phyloP scores from a whole-genome alignment of 2,797 vertebrate species.

The Furcifer pardalis region DNA sequence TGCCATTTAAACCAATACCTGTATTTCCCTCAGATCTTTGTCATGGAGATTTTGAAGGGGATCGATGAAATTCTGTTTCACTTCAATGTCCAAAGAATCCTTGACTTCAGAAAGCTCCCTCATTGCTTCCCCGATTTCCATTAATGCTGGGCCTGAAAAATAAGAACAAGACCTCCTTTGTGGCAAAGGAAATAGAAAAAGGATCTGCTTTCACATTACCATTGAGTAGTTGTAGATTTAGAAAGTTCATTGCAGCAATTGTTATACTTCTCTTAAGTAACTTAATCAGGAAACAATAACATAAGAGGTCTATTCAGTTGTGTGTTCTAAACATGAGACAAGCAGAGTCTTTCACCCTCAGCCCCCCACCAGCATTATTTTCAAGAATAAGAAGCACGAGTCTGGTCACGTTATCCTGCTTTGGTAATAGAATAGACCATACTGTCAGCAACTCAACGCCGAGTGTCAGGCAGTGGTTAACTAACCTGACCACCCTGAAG shows the following conservation, averaged over 20 bases:
- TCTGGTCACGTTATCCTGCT: too few relatives aligned
- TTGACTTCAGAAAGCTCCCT: constrained; percentile 95
- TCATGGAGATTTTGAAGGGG: constrained; percentile 96
- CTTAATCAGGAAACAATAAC: not conserved
- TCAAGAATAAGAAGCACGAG: too few relatives aligned
- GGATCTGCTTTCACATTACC: not conserved
- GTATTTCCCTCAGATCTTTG: constrained; percentile 97
- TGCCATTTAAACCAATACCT: constrained; percentile 74
- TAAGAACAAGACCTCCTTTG: constrained; percentile 9
- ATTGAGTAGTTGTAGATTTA: not conserved
- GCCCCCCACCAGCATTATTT: too few relatives aligned
- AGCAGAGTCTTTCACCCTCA: too few relatives aligned
- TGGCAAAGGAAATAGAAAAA: constrained; percentile 23
- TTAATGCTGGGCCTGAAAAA: constrained; percentile 86
- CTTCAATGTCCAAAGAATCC: constrained; percentile 96
- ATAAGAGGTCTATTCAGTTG: not conserved
- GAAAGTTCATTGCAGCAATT: constrained; percentile 22
- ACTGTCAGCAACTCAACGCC: too few relatives aligned
- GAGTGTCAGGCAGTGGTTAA: too few relatives aligned
- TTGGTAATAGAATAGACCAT: too few relatives aligned
- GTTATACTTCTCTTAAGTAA: not conserved
- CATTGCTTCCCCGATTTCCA: constrained; percentile 93
- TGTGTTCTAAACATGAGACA: too few relatives aligned
- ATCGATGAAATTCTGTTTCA: constrained; percentile 98
- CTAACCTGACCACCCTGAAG: too few relatives aligned